Base-by-base conservation (phyloP, 2,113 vertebrate genomes). In the Bufo gargarizans region DNA sequence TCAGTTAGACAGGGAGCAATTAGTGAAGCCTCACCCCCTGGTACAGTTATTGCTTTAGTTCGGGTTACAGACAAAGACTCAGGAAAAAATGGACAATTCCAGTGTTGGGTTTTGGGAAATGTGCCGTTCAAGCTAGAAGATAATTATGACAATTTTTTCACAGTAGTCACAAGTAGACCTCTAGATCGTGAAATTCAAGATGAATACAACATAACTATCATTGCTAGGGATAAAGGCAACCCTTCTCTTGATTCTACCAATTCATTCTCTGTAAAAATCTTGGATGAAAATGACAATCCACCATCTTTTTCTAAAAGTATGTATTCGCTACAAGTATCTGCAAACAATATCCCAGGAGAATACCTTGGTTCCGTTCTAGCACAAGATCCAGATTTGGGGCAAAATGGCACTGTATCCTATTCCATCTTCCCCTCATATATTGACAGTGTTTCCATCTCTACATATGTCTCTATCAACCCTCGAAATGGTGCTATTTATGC, bases 261-360 rank as follows among this genome's bases (percentile, higher is more conserved):
- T 86, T 99, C 98, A 0, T 99, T 99, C 90, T 95, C 97, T 0
- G 97, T 99, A 33, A 97, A 96, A 89, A 97, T 99, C 90, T 94
- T 99, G 10, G 98, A 99, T 0, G 98, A 99, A 92, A 99, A 99
- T 0, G 98, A 99, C 94, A 99, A 99, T 16, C 96, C 97, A 0
- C 98, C 98, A 1, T 97, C 95, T 10, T 99, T 99, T 91, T 98
- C 96, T 86, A 99, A 99, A 91, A 94, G 95, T 0, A 95, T 99
- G 59, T 99, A 99, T 22, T 96, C 99, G 72, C 94, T 99, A 86
- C 98, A 99, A 91, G 98, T 99, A 59, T 97, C 97, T 0, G 98
- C 99, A 91, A 99, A 99, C 91, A 99, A 99, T 89, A 99, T 99
- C 89, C 98, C 98, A 0, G 98, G 98, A 4, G 98, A 99, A 89